Evolutionary conservation across 37 sponge, comb jelly and placozoan species (phyloP), one percentile per base, ranked within the genome.

Genomic region (Agelas oroides): DNA sequence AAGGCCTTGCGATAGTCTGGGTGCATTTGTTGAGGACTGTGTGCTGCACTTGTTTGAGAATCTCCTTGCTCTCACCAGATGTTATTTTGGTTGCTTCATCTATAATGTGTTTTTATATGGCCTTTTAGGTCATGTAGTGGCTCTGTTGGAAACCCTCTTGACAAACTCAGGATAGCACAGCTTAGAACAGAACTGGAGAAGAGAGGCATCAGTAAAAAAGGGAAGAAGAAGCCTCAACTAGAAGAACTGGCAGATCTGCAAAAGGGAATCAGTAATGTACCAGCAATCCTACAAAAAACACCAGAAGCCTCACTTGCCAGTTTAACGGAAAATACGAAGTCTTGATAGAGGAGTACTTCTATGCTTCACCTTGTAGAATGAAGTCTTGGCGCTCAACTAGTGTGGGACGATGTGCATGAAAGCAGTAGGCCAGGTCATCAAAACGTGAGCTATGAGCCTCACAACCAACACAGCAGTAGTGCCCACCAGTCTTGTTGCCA

Each of bases 121-220:
- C 84, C 75, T 39, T 62, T 83, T 1, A 82, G 27, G 25, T 82
- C 71, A 82, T 82, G 82, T 31, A 82, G 41, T 31, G 82, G 82
- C 39, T 83, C 84, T 2, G 28, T 23, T 53, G 75, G 53, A 20
- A n/a, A 58, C 0, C 73, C 65, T 46, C 60, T 20, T 6, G 35
- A 25, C 24, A 82, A 30, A 8, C 53, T 12, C 19, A 64, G 53
- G 13, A 3, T 46, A 8, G 3, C 46, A n/a, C n/a, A n/a, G n/a
- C n/a, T n/a, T n/a, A n/a, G n/a, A n/a, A n/a, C n/a, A n/a, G n/a
- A n/a, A n/a, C n/a, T n/a, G n/a, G n/a, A n/a, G n/a, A 46, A 46
- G 46, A 12, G 46, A 46, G 46, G 46, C 46, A 12, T 46, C 6
- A 12, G 46, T 3, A 46, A 8, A 12, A 8, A 12, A 12, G 46